Percentiles rank a stretch among this genome's conserved stretches.
These are phyloP conservation scores for Cuniculus paca DNA, from an alignment of 2,797 vertebrate species.

Conservation along the genomic window DNA sequence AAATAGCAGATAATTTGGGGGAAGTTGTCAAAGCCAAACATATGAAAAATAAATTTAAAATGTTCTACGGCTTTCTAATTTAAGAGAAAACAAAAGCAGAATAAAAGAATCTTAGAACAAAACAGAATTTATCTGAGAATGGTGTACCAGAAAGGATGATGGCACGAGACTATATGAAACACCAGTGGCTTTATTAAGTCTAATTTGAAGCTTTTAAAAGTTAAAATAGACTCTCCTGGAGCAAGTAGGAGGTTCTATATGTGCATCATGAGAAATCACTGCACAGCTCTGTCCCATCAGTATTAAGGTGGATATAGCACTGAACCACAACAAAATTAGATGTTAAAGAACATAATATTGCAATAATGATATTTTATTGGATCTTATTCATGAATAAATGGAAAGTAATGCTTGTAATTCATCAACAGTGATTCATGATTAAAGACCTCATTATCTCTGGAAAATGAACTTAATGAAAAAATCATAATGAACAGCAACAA, in stretches of 20 bases:
- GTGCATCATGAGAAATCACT: neutral
- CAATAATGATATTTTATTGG: conserved; percentile 21
- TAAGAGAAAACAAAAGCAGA: neutral
- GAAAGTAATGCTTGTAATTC: conserved; percentile 55
- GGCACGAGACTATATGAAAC: neutral
- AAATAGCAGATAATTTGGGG: neutral
- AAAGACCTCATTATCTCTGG: conserved; percentile 61
- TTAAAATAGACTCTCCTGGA: neutral
- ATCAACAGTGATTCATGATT: conserved; percentile 17
- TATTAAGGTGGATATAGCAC: neutral
- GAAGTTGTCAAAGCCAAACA: neutral
- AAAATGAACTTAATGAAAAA: conserved; percentile 56
- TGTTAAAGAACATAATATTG: neutral
- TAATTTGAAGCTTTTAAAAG: conserved; percentile 3
- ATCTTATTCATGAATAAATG: conserved; percentile 56
- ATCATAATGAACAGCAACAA: neutral
- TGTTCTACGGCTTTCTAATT: neutral
- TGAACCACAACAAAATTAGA: neutral
- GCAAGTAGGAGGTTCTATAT: neutral
- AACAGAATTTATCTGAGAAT: conserved; percentile 31
- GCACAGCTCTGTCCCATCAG: neutral
- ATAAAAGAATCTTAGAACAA: neutral
- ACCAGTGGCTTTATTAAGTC: conserved; percentile 16
- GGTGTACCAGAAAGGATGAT: neutral
- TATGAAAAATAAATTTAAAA: neutral